Percentiles rank a stretch among this genome's conserved stretches.
phyloP scores from a whole-genome alignment of 1,140 invertebrate species.

The Odontomachus brunneus region DNA sequence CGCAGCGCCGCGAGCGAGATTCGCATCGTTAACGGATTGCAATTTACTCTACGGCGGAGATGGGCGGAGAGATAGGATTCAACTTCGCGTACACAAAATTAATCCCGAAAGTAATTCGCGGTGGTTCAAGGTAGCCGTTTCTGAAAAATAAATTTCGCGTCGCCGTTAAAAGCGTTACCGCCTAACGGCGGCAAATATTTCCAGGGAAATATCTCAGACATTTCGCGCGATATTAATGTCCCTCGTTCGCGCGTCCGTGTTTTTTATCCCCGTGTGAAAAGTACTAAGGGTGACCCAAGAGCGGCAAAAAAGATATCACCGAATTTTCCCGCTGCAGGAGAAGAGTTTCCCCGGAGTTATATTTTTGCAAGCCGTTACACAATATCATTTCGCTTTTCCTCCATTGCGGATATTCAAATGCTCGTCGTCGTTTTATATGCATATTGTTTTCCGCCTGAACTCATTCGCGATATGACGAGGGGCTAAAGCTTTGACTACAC shows the following conservation, averaged over 20 bases:
- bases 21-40: slow-evolving; percentile 60
- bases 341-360: not conserved
- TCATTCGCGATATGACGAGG: slow-evolving; percentile 12
- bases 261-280: too few relatives aligned
- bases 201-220: too few relatives aligned
- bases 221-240: slow-evolving; percentile 7
- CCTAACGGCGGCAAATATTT: not conserved
- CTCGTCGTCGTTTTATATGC: slow-evolving; percentile 22
- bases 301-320: not conserved
- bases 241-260: too few relatives aligned
- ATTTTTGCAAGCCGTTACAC: not conserved
- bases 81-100: slow-evolving; percentile 34
- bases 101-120: slow-evolving; percentile 27
- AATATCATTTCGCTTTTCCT: slow-evolving; percentile 14
- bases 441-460: slow-evolving; percentile 31
- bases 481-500: slow-evolving; percentile 18
- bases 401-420: slow-evolving; percentile 36
- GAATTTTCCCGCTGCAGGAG: not conserved
- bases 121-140: not conserved
- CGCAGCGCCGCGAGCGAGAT: slow-evolving; percentile 46
- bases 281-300: too few relatives aligned
- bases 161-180: not conserved
- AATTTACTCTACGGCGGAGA: slow-evolving; percentile 24
- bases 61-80: slow-evolving; percentile 2
- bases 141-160: not conserved